Percentiles rank a stretch among this genome's conserved stretches.
Evolutionary conservation across 2,888 invertebrate genomes (phyloP).

Genomic region (Cepaea hortensis): DNA sequence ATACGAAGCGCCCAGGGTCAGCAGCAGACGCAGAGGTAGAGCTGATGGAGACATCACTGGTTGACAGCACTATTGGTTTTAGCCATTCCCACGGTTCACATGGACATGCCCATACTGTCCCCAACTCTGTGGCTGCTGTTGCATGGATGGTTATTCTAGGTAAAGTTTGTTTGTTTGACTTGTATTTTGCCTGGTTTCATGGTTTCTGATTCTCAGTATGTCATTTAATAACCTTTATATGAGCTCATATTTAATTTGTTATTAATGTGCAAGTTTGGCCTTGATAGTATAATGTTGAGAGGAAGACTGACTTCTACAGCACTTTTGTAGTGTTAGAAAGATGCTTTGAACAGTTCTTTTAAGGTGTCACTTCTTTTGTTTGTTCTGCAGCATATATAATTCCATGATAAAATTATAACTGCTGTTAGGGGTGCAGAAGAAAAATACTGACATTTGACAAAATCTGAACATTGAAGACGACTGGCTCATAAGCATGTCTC

Average conservation of each 20-base stretch:
- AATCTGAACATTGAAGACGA: too few relatives aligned
- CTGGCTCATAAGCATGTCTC: too few relatives aligned
- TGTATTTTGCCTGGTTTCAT: not conserved
- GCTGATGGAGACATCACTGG: conserved; percentile 7
- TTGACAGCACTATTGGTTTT: not conserved
- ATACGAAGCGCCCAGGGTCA: not conserved
- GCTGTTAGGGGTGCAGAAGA: too few relatives aligned
- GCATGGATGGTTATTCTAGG: conserved; percentile 97
- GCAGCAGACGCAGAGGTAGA: conserved; percentile 5
- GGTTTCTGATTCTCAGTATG: not conserved
- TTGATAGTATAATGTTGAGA: too few relatives aligned
- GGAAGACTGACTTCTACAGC: too few relatives aligned
- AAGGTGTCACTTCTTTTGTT: too few relatives aligned
- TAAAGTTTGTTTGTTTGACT: not conserved
- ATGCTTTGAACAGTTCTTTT: too few relatives aligned
- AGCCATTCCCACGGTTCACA: conserved; percentile 53
- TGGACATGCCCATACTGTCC: conserved; percentile 61
- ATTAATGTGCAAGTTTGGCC: too few relatives aligned
- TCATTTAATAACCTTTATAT: not conserved
- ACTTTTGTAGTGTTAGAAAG: too few relatives aligned
- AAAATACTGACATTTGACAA: too few relatives aligned
- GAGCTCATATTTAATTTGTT: not conserved
- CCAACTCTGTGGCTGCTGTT: conserved; percentile 87
- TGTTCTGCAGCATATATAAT: too few relatives aligned
- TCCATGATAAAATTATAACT: too few relatives aligned